A percentile compares a stretch with the other conserved stretches of the same genome.
Conservation (phyloP, 2,888 invertebrate species). For the Nemoura dubitans region DNA sequence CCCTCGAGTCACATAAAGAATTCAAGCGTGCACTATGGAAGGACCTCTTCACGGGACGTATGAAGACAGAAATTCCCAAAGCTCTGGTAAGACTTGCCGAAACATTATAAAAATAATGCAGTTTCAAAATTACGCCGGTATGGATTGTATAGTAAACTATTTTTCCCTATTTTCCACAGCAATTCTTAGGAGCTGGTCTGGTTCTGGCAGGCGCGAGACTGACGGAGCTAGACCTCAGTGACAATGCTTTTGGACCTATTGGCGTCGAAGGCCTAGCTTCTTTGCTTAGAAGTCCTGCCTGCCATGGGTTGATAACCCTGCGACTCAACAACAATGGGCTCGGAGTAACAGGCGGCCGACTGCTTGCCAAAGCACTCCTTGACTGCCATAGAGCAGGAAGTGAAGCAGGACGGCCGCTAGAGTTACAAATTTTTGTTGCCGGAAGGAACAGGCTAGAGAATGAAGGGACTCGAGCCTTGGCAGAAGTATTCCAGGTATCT, state of each 20-base stretch:
- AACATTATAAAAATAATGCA: not conserved
- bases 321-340: slow-evolving; percentile 94
- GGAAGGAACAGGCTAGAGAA: slow-evolving; percentile 96
- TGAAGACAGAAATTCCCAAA: slow-evolving; percentile 94
- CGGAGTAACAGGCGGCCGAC: slow-evolving; percentile 86
- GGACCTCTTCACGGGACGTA: slow-evolving; percentile 95
- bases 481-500: slow-evolving; percentile 82
- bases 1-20: slow-evolving; percentile 79
- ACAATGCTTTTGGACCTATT: slow-evolving; percentile 97
- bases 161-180: slow-evolving; percentile 58
- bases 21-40: slow-evolving; percentile 88
- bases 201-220: slow-evolving; percentile 81
- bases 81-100: slow-evolving; percentile 72
- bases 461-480: slow-evolving; percentile 86
- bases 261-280: slow-evolving; percentile 89
- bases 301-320: slow-evolving; percentile 83
- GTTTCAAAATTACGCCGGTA: not conserved
- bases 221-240: slow-evolving; percentile 89
- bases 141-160: not conserved
- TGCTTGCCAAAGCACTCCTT: slow-evolving; percentile 80
- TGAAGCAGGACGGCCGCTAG: slow-evolving; percentile 73
- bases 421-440: slow-evolving; percentile 85
- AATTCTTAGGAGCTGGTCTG: slow-evolving; percentile 81
- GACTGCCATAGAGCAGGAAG: slow-evolving; percentile 71
- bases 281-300: slow-evolving; percentile 83